Base-by-base conservation (phyloP, 1,140 invertebrate species). In the Diprion similis region DNA sequence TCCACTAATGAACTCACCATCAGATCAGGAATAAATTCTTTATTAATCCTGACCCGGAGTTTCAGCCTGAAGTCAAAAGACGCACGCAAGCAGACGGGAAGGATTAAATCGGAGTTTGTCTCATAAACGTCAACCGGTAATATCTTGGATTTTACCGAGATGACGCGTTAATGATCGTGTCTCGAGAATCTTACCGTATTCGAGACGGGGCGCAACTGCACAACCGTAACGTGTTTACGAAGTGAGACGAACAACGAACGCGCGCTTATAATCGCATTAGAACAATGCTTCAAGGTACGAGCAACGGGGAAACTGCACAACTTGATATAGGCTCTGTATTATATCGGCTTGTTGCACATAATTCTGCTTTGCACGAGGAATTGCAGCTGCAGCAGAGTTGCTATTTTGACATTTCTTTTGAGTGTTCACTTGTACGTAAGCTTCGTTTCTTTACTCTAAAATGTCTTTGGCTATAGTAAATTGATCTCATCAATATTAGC, bases 91-190 rank as follows among this genome's bases (percentile, higher is more conserved):
- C 3, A 8, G 11, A 13, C 51, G 51, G n/a, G 51, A 59, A 59
- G 11, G 11, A 59, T 59, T 59, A 17, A 59, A 17, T 15, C n/a
- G 51, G 11, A 59, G 51, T 17, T 59, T 17, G 51, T 59, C 51
- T 17, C n/a, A 59, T 59, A 59, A 59, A 13, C n/a, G 51, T 59
- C 51, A 13, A 15, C 51, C 51, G n/a, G 51, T 59, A 59, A 59
- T 59, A 59, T 59, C 51, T 13, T 9, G 51, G 51, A 59, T 59
- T 59, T 59, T 59, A 13, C 51, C n/a, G n/a, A 59, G 51, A 59
- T 59, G 51, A 59, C 51, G 51, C 11, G 51, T 59, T 59, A 59
- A 59, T 59, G 51, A 59, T 59, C 51, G n/a, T 17, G 51, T 59
- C 51, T 59, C 11, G 51, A 17, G 11, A 59, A 59, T 17, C 11